Base-by-base conservation (phyloP, 1,140 invertebrate species). In the Antheraea mylitta region DNA sequence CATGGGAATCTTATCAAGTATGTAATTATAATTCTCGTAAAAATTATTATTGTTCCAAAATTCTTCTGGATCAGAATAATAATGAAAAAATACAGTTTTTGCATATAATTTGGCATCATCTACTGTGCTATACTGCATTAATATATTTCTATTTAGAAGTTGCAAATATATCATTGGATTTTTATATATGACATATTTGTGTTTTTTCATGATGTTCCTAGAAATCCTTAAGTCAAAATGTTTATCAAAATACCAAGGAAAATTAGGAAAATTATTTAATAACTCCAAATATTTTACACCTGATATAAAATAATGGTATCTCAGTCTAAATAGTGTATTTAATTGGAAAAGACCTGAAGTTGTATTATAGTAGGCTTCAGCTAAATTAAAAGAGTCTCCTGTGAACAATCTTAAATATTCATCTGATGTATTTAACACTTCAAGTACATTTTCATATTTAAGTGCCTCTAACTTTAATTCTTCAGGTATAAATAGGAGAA, bases 181-280 rank as follows among this genome's bases (percentile, higher is more conserved):
- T 0, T 69, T 68, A 9, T 80, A 60, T n/a, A 89, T 74, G 65
- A 79, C 69, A 7, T 74, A 42, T 66, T 86, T 89, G 62, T 89
- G 75, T 30, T 81, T 80, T 3, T 68, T 77, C 64, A 86, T 80
- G 48, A 89, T 87, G 63, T 80, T 64, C 71, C 80, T 86, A 48
- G 86, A 85, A 62, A 82, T 72, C 67, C 75, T 71, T 11, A 70
- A 60, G 36, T 81, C 79, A 63, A 53, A 13, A 13, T 16, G 36
- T 69, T 64, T 16, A 73, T 22, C 9, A 53, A 13, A 13, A 16
- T 16, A 13, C 5, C 45, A 53, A 53, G 9, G 16, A 11, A 9
- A 13, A 16, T 4, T 10, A 38, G 64, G 58, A 66, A 42, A 67
- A 73, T 63, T 75, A 59, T 79, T 77, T 9, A 81, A 22, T 10